These are phyloP conservation scores for Pardalotus punctatus DNA, from an alignment of 2,113 vertebrate genomes.

Conservation along the genomic window DNA sequence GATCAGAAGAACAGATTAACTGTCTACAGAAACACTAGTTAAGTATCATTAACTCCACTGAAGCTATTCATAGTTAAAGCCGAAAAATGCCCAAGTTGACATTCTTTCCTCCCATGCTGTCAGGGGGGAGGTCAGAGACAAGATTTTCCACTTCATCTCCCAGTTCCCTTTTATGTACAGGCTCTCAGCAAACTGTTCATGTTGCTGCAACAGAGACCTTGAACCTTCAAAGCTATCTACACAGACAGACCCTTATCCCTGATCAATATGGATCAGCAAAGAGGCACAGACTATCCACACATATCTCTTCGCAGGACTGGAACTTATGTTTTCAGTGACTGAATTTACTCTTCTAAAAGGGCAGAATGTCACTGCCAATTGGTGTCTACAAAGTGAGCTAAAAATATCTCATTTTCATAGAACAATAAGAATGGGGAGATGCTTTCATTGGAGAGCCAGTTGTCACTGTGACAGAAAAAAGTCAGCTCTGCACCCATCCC, in stretches of 20 bases:
- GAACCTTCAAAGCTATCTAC: slow-evolving; percentile 55
- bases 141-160: slow-evolving; percentile 60
- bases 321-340: background rate
- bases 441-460: background rate
- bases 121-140: background rate
- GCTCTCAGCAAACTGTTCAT: slow-evolving; percentile 21
- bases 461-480: background rate
- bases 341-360: slow-evolving; percentile 20
- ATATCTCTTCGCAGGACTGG: background rate
- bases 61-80: slow-evolving; percentile 45
- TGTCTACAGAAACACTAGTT: slow-evolving; percentile 54
- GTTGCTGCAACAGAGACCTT: slow-evolving; percentile 47
- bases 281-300: background rate
- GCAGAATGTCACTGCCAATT: background rate
- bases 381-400: background rate
- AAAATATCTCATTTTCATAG: slow-evolving; percentile 13
- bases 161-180: slow-evolving; percentile 25
- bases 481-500: background rate
- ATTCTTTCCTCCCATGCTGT: slow-evolving; percentile 58
- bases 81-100: slow-evolving; percentile 48
- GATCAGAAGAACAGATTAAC: slow-evolving; percentile 56
- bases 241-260: slow-evolving; percentile 28
- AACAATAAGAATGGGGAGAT: background rate
- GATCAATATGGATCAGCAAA: slow-evolving; percentile 42
- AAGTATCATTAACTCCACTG: slow-evolving; percentile 49